These are phyloP conservation scores for Pseudolycoriella hygida DNA, from an alignment of 2,888 invertebrate species.

Conservation along the genomic window DNA sequence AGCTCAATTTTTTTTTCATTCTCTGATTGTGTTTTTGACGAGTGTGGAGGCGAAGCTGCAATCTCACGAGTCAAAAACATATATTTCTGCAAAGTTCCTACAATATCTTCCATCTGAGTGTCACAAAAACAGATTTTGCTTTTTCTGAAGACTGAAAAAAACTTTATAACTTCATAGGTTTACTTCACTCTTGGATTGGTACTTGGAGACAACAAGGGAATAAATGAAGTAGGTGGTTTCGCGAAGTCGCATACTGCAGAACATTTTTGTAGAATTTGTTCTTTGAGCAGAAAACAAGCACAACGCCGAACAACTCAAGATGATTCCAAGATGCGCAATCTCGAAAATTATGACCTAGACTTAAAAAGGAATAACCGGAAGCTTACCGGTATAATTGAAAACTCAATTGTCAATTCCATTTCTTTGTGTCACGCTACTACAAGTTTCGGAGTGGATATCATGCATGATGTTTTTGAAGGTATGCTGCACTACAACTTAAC, in stretches of 20 bases:
- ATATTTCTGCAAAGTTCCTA: too few relatives aligned
- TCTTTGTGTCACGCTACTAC: not conserved
- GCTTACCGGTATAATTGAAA: not conserved
- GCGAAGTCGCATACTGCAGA: not conserved
- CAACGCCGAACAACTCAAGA: not conserved
- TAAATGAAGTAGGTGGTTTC: not conserved
- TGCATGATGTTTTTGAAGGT: not conserved
- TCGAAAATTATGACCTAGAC: not conserved
- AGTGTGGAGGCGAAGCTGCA: too few relatives aligned
- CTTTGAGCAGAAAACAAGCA: not conserved
- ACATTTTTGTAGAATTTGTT: not conserved
- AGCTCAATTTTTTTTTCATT: too few relatives aligned
- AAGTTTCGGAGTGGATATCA: constrained; percentile 1
- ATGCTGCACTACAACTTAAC: not conserved
- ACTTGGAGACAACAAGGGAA: constrained; percentile 1
- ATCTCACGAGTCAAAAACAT: too few relatives aligned
- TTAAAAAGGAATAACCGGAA: not conserved
- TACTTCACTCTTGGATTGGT: not conserved
- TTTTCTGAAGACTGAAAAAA: not conserved
- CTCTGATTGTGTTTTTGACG: too few relatives aligned
- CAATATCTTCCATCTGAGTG: too few relatives aligned
- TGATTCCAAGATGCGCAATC: not conserved
- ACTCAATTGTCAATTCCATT: constrained; percentile 1
- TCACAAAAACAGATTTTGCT: not conserved
- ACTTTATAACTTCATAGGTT: not conserved